phyloP scores from a whole-genome alignment of 1,140 invertebrate species.

The Bombus pascuorum region DNA sequence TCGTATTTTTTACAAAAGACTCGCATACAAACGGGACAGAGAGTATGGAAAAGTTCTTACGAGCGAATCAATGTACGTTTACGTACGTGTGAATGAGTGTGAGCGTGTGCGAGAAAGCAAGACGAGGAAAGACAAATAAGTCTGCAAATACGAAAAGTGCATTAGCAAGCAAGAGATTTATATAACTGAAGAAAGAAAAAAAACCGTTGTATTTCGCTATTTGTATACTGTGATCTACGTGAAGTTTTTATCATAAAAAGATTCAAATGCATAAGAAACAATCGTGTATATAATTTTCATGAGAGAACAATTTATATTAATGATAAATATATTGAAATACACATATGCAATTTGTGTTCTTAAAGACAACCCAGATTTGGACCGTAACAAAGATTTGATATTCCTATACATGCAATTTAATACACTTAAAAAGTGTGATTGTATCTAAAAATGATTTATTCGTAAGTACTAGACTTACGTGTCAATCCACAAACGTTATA shows the following conservation, averaged over 20 bases:
- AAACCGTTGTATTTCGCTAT: conserved; percentile 78
- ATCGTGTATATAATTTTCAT: conserved; percentile 63
- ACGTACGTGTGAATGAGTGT: neutral
- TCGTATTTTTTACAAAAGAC: conserved; percentile 57
- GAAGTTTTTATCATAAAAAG: conserved; percentile 44
- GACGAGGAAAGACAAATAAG: neutral
- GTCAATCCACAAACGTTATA: neutral
- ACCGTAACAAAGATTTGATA: neutral
- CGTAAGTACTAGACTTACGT: neutral
- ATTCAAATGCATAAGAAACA: conserved; percentile 36
- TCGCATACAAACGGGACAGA: conserved; percentile 40
- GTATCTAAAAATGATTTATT: neutral
- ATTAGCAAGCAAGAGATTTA: conserved; percentile 44
- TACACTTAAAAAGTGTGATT: neutral
- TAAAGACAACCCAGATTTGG: conserved; percentile 14
- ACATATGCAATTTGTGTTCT: conserved; percentile 53
- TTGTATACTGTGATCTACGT: conserved; percentile 83
- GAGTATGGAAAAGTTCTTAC: conserved; percentile 21
- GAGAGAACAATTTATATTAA: conserved; percentile 56
- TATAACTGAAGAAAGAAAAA: conserved; percentile 50
- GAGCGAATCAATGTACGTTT: conserved; percentile 46
- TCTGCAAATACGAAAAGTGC: conserved; percentile 18
- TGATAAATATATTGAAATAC: conserved; percentile 64
- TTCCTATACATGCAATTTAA: neutral
- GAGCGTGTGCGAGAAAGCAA: neutral